Evolutionary conservation across 2,113 vertebrate genomes (phyloP).

Genomic region (Calonectris borealis): DNA sequence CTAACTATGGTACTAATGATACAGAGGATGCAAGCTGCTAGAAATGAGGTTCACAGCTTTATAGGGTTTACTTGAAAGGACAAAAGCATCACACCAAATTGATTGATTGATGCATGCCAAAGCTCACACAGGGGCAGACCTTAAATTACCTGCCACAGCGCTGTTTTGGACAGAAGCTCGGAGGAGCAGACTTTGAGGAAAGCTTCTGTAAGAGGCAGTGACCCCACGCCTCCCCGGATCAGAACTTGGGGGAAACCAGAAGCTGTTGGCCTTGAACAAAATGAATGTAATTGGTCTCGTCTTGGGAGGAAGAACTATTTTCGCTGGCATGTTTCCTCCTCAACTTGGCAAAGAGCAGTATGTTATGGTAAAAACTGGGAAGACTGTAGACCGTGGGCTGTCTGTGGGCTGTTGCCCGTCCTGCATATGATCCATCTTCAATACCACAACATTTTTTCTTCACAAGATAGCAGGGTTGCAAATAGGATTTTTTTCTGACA

Average conservation of each 20-base stretch:
- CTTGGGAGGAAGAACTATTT: neutral
- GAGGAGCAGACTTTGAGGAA: neutral
- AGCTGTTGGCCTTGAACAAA: slow-evolving; percentile 13
- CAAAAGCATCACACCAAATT: neutral
- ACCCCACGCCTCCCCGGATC: accelerated
- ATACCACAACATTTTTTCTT: neutral
- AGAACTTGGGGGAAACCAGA: neutral
- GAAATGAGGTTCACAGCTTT: neutral
- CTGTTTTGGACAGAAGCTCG: neutral
- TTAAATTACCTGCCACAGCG: neutral
- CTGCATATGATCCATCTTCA: neutral
- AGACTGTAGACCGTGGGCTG: neutral
- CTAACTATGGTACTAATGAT: neutral
- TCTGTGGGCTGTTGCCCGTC: neutral
- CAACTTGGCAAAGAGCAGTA: neutral
- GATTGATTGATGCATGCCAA: neutral
- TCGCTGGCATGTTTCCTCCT: neutral
- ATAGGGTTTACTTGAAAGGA: neutral
- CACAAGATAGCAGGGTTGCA: neutral
- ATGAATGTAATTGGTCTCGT: neutral
- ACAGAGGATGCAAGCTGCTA: neutral
- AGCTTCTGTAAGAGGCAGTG: neutral
- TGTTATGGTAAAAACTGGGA: slow-evolving; percentile 11
- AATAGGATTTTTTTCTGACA: neutral
- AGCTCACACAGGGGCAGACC: neutral